Base-by-base conservation (phyloP, 2,888 invertebrate genomes). In the Imbricaverruca yamaguchii region DNA sequence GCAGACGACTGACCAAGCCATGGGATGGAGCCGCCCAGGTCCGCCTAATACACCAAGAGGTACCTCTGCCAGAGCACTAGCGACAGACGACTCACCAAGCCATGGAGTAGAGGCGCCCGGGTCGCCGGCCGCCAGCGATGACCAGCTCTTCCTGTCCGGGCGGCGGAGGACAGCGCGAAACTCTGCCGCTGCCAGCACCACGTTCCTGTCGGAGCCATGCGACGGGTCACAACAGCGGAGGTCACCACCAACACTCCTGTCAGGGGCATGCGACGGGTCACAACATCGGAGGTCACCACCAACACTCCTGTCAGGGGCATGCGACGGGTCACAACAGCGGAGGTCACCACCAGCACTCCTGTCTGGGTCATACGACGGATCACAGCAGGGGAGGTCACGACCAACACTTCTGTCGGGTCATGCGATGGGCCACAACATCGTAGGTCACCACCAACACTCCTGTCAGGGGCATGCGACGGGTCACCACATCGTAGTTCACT, bases 131-230 rank as follows among this genome's bases (percentile, higher is more conserved):
- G n/a, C 39, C 80, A 13, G 56, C 13, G 25, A 25, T 18, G 80
- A 57, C 13, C 18, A 59, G 25, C 59, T 18, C 63, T 80, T 59
- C 59, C 21, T 80, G 25, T 80, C 39, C 13, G n/a, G 6, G n/a
- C 63, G 59, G n/a, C 63, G 59, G 39, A 21, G 59, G 8, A 18
- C 39, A 11, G 63, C 63, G 21, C 63, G 59, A 59, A 91, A 89
- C 77, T 90, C 88, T 65, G 88, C 67, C 59, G 59, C 81, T 63
- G 61, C 81, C 63, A 63, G 59, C 21, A 80, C 61, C 63, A 80
- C 61, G 18, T 80, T 59, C 61, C 63, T 59, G 59, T 23, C 18
- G 61, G 15, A 7, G 23, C 21, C 10, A n/a, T 65, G 21, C 55
- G 25, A 12, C n/a, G 77, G 61, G 65, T 18, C 18, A 74, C 74